Base-by-base conservation (phyloP, 2,888 invertebrate species). In the Lydus trimaculatus region DNA sequence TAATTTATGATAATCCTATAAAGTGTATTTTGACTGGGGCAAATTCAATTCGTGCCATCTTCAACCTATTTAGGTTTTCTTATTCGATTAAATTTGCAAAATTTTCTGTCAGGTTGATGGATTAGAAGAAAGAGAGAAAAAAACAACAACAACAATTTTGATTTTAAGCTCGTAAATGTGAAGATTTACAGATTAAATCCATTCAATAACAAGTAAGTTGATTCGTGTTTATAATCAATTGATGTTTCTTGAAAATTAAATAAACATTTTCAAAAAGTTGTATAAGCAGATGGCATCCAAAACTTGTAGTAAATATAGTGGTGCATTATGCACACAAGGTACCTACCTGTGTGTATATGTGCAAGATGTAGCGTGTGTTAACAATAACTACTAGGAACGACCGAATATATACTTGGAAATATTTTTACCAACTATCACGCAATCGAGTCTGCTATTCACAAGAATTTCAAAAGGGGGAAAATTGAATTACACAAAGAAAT, bases 1-100 rank as follows among this genome's bases (percentile, higher is more conserved):
- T 81, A 82, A 82, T 82, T 81, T 82, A 82, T 82, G 82, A 78
- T 82, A 81, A 82, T 82, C 81, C 77, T 71, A 73, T 79, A 75
- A 80, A 81, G 80, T 80, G 79, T 79, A 80, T 81, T 81, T 80
- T 79, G 75, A 77, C 78, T 79, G 77, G 75, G 72, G 52, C 25
- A 78, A 78, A 78, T 79, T 80, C 75, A 76, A 76, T 79, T 79
- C 75, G 68, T 68, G 71, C 67, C 71, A 65, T 71, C 71, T 71
- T 71, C 71, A 67, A 71, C 71, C 67, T 71, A 67, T 71, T 67
- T 67, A 63, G 71, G 65, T 67, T 67, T 33, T 67, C 71, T 71
- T 59, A 71, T 71, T 71, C 71, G 67, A 71, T 71, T 71, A 71
- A 67, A 65, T 48, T 39, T 43, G 9, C 60, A 25, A 67, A 67